phyloP scores from a whole-genome alignment of 2,797 vertebrate species.

The Macropodus opercularis region DNA sequence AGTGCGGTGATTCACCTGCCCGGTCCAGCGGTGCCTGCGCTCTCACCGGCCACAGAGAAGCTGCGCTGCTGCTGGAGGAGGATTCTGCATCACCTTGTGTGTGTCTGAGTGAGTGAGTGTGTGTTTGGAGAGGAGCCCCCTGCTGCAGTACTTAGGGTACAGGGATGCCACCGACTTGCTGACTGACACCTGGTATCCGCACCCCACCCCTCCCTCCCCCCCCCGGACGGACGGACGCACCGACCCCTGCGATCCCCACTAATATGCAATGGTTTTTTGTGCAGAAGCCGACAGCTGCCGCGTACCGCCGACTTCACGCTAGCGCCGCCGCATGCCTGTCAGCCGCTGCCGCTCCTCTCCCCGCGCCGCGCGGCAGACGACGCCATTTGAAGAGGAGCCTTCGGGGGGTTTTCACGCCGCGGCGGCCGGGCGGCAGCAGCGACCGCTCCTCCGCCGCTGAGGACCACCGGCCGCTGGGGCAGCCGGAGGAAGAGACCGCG shows the following conservation, averaged over 20 bases:
- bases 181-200: constrained; percentile 62
- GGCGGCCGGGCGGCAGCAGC: constrained; percentile 84
- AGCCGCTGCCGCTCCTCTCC: constrained; percentile 83
- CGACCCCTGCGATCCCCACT: constrained; percentile 77
- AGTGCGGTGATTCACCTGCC: constrained; percentile 59
- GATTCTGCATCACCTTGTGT: constrained; percentile 42
- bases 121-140: constrained; percentile 69
- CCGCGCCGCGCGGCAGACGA: constrained; percentile 85
- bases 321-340: constrained; percentile 87
- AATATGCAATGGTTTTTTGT: constrained; percentile 94
- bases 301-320: constrained; percentile 87
- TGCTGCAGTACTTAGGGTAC: constrained; percentile 68
- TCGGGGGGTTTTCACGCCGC: constrained; percentile 75
- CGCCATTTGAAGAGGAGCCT: constrained; percentile 84
- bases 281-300: constrained; percentile 86
- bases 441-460: constrained; percentile 62
- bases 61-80: constrained; percentile 23
- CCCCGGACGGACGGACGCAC: constrained; percentile 62
- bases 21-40: constrained; percentile 35
- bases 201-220: constrained; percentile 34
- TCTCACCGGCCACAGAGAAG: constrained; percentile 23
- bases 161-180: constrained; percentile 75
- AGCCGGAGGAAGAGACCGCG: constrained; percentile 77
- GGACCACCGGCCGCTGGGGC: constrained; percentile 67
- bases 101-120: constrained; percentile 16